phyloP scores from a whole-genome alignment of 2,888 invertebrate species.

The Galerucella calmariensis region DNA sequence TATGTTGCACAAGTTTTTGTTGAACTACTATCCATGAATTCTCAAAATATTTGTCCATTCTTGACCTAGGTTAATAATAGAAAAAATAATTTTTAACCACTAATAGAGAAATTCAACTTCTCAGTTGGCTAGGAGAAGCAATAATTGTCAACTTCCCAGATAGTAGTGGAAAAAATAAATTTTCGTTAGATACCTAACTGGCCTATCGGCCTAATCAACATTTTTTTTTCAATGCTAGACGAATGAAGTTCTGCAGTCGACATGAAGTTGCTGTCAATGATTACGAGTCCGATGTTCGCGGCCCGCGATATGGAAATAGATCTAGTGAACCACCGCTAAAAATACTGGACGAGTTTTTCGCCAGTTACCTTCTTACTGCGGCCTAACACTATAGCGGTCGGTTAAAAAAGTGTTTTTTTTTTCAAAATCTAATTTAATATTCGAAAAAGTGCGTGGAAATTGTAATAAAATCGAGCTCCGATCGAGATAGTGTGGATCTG shows the following conservation, averaged over 20 bases:
- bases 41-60: too few relatives aligned
- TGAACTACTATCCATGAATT: too few relatives aligned
- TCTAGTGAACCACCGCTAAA: slow-evolving; percentile 60
- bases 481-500: slow-evolving; percentile 43
- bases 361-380: slow-evolving; percentile 62
- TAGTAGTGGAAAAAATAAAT: background rate
- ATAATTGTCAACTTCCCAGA: too few relatives aligned
- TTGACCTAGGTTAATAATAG: too few relatives aligned
- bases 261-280: slow-evolving; percentile 42
- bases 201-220: slow-evolving; percentile 23
- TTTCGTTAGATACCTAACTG: background rate
- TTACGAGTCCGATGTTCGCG: slow-evolving; percentile 34
- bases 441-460: slow-evolving; percentile 35
- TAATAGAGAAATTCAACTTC: too few relatives aligned
- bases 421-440: slow-evolving; percentile 19
- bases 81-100: too few relatives aligned
- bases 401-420: slow-evolving; percentile 32
- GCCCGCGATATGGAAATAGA: slow-evolving; percentile 57
- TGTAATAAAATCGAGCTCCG: slow-evolving; percentile 16
- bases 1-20: too few relatives aligned
- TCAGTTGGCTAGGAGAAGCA: too few relatives aligned
- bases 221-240: slow-evolving; percentile 28
- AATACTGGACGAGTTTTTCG: slow-evolving; percentile 56
- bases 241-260: slow-evolving; percentile 27
- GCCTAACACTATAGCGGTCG: slow-evolving; percentile 55